Evolutionary conservation across 64 coral and sea anemone species (phyloP), one percentile per base, ranked within the genome.

Genomic region (Dendrophyllia cribrosa): DNA sequence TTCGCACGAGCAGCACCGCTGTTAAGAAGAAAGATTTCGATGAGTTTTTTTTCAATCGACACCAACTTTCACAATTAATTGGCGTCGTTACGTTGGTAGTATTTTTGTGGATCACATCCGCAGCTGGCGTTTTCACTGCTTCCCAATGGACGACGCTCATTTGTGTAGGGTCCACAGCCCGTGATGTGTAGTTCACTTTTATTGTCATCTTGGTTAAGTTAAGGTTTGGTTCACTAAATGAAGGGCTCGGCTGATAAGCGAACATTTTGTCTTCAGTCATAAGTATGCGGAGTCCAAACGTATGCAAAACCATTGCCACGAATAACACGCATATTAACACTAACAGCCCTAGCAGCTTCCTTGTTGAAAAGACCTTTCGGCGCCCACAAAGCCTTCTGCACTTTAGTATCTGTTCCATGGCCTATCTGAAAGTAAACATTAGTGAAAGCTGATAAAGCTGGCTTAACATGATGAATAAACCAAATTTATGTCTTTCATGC

Each of bases 11-110:
- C 0, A 94, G 68, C 17, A 94, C 86, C 16, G 86, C 92, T 72
- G 86, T 94, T 20, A 94, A 59, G 44, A 82, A 87, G 78, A 86
- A 95, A 55, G 93, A 81, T 75, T 82, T 82, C 44, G 87, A 71
- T 67, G 78, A 69, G 3, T 64, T 70, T 73, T 45, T 34, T 64
- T 71, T 82, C 4, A 12, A 52, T 15, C 59, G 82, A 65, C 90
- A 92, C 82, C 92, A 93, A 24, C 21, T 9, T 68, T 51, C 16
- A 26, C 90, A 92, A 51, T 19, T 65, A 0, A 16, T 22, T 22
- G 16, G 6, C 15, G 3, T 6, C 7, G 83, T 20, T 9, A 7
- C 61, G 10, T 61, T 24, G n/a, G 46, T 75, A 4, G 19, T 13
- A 15, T 9, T 64, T 64, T 75, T 15, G 25, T 44, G 43, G 3